Evolutionary conservation across 2,888 invertebrate species (phyloP), one percentile per base, ranked within the genome.

Genomic region (Pammene aurita): DNA sequence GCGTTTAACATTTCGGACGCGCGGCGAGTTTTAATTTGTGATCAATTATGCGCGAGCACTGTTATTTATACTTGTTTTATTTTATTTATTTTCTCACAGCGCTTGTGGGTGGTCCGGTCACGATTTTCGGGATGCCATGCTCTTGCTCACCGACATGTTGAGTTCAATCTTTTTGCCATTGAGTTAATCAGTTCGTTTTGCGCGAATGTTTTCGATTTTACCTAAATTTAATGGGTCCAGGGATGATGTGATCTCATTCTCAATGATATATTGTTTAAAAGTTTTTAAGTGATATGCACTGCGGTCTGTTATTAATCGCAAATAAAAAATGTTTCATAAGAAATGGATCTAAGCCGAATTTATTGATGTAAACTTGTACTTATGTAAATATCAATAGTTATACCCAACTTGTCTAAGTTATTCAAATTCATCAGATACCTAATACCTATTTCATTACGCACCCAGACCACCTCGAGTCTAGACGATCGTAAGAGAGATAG

Each of bases 61-160:
- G 90, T 92, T 91, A 90, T 92, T 91, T 91, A 91, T 92, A 84
- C 88, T 87, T 85, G 89, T 92, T 92, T 92, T 91, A 89, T 92
- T 91, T 92, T 88, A 89, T 92, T 92, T 90, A 86, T 86, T 88
- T 88, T 87, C 91, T 89, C 90, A 83, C 85, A 86, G 81, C 83
- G 84, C 77, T 84, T 77, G 87, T 92, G 92, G 92, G 92, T 92
- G 92, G 92, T 92, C 92, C 82, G 86, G 85, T 87, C 92, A 92
- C 91, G 92, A 91, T 87, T 90, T 88, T 89, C 81, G 84, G 84
- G 79, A 80, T 82, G 84, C 86, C 82, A 83, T 83, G 82, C 81
- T 86, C 82, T 82, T 83, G 82, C 81, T 86, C 86, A 83, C 85
- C 87, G 89, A 89, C 90, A 88, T 85, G 89, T 88, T 89, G 58